Conservation (phyloP, 2,888 invertebrate species). For the Orthosia incerta region DNA sequence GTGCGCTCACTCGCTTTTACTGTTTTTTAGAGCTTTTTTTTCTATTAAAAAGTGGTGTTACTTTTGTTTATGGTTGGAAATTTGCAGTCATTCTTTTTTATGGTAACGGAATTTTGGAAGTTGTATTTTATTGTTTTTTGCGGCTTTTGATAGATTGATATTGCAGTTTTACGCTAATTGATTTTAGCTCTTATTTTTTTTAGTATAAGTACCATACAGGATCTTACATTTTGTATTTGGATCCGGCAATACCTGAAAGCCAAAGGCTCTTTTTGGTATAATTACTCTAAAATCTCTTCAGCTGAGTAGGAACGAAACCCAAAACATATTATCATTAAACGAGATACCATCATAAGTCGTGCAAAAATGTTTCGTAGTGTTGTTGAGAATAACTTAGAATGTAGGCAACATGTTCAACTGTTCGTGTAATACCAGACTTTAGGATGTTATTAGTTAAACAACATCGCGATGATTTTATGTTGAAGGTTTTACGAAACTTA, state of each 20-base stretch:
- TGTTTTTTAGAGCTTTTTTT: conserved; percentile 46
- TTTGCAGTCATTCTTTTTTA: conserved; percentile 12
- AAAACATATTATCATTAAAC: background rate
- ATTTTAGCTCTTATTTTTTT: too few species aligned
- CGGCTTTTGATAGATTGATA: background rate
- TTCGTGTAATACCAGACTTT: background rate
- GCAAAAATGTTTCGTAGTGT: background rate
- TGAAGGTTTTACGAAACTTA: background rate
- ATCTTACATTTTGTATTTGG: too few species aligned
- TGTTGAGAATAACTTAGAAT: background rate
- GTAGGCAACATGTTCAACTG: background rate
- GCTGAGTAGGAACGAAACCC: too few species aligned
- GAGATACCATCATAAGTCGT: background rate
- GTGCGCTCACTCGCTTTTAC: conserved; percentile 74
- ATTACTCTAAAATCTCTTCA: too few species aligned
- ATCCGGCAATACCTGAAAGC: too few species aligned
- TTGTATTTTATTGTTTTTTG: conserved; percentile 3
- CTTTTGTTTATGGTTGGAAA: conserved; percentile 28
- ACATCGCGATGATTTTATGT: background rate
- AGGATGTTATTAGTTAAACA: background rate
- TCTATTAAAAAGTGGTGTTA: conserved; percentile 5
- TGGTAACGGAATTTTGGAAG: background rate
- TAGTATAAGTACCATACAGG: too few species aligned
- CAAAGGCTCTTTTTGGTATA: too few species aligned
- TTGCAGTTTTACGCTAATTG: background rate